Evolutionary conservation across 2,797 vertebrate species (phyloP).

Genomic region (Ciconia nigra): DNA sequence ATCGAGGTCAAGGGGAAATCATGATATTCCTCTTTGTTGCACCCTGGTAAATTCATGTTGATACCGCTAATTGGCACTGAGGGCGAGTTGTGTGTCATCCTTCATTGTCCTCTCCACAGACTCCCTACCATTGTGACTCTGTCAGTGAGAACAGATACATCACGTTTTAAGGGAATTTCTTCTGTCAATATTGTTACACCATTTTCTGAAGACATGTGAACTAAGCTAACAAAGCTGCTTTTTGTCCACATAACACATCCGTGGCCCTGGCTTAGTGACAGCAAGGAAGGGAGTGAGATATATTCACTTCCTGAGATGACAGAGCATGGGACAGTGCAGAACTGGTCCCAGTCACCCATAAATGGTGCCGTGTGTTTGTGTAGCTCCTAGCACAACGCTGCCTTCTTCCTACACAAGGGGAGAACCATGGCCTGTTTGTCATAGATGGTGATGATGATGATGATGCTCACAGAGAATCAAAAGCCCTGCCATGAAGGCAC

Average conservation of each 20-base stretch:
- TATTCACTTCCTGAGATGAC: not conserved
- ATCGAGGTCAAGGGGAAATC: not conserved
- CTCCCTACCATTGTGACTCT: not conserved
- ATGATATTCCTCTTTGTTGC: not conserved
- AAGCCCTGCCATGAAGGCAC: not conserved
- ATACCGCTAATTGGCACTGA: not conserved
- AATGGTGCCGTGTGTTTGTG: not conserved
- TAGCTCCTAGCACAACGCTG: not conserved
- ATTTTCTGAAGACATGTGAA: not conserved
- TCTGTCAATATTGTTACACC: not conserved
- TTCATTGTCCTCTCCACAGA: not conserved
- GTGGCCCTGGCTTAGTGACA: not conserved
- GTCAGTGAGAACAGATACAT: not conserved
- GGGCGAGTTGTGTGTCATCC: not conserved
- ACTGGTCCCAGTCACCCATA: not conserved
- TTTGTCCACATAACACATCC: not conserved
- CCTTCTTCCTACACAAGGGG: not conserved
- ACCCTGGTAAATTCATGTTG: not conserved
- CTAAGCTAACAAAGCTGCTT: not conserved
- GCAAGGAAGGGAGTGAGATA: not conserved
- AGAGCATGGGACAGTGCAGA: not conserved
- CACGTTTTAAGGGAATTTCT: not conserved
- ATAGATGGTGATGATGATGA: not conserved
- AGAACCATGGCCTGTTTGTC: not conserved
- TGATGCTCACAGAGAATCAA: not conserved